phyloP scores from a whole-genome alignment of 2,113 vertebrate species.

The Mirza zaza region DNA sequence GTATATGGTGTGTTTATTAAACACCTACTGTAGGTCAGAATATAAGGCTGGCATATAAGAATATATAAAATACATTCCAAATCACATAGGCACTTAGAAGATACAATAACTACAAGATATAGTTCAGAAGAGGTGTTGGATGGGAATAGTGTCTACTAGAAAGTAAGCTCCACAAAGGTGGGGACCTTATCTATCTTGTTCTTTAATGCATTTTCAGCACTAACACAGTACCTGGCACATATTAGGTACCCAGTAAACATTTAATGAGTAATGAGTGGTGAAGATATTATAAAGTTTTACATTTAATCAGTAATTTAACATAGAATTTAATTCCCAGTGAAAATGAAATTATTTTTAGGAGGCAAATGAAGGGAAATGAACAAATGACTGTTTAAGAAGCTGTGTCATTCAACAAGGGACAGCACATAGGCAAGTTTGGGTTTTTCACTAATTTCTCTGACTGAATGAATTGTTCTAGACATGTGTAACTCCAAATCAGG shows the following conservation, averaged over 20 bases:
- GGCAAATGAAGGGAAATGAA: background rate
- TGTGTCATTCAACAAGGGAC: background rate
- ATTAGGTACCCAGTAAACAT: background rate
- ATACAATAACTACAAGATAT: background rate
- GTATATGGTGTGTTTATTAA: background rate
- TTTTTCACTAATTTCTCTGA: background rate
- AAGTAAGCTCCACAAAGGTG: background rate
- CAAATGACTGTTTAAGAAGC: background rate
- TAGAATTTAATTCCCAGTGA: conserved; percentile 5
- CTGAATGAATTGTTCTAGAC: background rate
- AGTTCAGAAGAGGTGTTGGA: background rate
- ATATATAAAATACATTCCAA: background rate
- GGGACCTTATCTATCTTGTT: background rate
- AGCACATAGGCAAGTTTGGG: background rate
- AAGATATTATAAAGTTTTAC: background rate
- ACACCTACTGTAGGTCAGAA: background rate
- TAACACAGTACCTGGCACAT: background rate
- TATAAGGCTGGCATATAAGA: background rate
- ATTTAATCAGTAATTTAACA: background rate
- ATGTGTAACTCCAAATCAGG: background rate
- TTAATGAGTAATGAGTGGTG: background rate
- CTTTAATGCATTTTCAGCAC: background rate
- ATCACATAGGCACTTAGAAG: background rate
- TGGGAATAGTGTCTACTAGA: background rate
- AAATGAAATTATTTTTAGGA: conserved; percentile 18